Evolutionary conservation across 1,140 invertebrate genomes (phyloP).

Genomic region (Heterodera carotae): DNA sequence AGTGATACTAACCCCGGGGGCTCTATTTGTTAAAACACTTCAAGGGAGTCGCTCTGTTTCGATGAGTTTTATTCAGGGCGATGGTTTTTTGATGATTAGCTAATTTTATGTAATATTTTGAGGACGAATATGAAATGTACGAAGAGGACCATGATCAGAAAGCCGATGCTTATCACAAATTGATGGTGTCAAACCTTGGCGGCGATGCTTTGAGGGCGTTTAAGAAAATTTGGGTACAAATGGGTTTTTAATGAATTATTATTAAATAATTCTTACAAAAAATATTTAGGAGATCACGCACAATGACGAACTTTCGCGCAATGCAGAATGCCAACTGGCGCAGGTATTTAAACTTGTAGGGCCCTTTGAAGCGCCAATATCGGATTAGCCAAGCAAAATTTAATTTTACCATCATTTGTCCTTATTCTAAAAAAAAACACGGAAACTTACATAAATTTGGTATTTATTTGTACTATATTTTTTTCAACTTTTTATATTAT

Average conservation of each 20-base stretch:
- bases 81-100: neutral
- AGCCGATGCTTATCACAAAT: neutral
- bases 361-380: too few species aligned
- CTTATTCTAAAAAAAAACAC: neutral
- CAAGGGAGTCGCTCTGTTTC: too few species aligned
- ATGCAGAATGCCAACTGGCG: neutral
- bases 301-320: conserved; percentile 3
- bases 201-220: neutral
- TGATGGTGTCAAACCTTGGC: neutral
- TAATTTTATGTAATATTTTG: neutral
- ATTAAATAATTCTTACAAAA: neutral
- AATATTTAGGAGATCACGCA: neutral
- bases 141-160: neutral
- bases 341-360: neutral
- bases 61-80: neutral
- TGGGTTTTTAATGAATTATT: neutral
- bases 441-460: neutral
- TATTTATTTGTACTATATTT: too few species aligned
- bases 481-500: too few species aligned
- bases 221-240: conserved; percentile 1
- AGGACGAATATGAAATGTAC: conserved; percentile 9
- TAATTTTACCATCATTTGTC: too few species aligned
- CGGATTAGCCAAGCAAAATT: too few species aligned
- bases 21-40: too few species aligned
- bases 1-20: neutral